These are phyloP conservation scores for Atlantisia rogersi DNA, from an alignment of 2,113 vertebrate genomes.

Conservation along the genomic window DNA sequence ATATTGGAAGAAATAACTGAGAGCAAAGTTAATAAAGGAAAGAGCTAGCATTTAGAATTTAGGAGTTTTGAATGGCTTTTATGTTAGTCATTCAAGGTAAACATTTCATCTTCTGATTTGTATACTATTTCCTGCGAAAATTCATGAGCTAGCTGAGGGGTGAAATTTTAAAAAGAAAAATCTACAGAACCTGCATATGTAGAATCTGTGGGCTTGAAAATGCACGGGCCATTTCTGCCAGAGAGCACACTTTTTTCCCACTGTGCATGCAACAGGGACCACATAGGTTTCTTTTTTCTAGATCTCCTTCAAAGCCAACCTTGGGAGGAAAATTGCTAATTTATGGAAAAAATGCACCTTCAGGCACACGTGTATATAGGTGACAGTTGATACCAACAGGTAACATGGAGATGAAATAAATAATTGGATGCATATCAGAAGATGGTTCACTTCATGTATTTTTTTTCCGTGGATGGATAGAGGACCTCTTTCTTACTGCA, in stretches of 20 bases:
- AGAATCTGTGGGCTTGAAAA: neutral
- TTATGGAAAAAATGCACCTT: neutral
- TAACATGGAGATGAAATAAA: neutral
- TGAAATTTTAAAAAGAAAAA: neutral
- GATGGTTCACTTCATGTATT: neutral
- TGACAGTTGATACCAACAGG: neutral
- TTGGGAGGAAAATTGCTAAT: neutral
- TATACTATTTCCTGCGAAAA: neutral
- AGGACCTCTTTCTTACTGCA: neutral
- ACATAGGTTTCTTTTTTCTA: neutral
- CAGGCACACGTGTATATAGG: accelerated
- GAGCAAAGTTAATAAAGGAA: neutral
- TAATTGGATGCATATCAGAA: neutral
- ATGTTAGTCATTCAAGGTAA: neutral
- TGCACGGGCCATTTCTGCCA: neutral
- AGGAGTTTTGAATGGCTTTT: neutral
- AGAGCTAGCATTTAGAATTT: neutral
- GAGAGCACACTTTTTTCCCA: neutral
- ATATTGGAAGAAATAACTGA: neutral
- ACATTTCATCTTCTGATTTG: neutral
- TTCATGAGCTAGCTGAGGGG: neutral
- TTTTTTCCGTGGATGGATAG: neutral
- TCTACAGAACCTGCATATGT: neutral
- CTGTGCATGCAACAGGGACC: neutral
- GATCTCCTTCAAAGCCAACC: neutral